A percentile compares a stretch with the other conserved stretches of the same genome.
These are phyloP conservation scores for Drosophila testacea DNA, from an alignment of 2,888 invertebrate genomes.

Conservation along the genomic window DNA sequence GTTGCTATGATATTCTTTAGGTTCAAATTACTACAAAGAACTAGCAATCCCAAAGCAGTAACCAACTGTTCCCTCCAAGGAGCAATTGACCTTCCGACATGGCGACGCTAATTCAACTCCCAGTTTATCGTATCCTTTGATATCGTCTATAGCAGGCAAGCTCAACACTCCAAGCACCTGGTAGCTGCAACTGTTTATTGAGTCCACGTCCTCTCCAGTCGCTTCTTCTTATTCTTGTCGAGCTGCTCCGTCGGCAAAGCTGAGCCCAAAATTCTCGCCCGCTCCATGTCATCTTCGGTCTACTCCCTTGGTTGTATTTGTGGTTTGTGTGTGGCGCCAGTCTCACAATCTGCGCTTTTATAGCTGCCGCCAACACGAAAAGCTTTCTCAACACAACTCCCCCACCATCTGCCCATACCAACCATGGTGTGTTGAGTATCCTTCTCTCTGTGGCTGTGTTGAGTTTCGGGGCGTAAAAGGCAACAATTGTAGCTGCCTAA, in stretches of 20 bases:
- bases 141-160: conserved; percentile 54
- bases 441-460: conserved; percentile 34
- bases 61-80: neutral
- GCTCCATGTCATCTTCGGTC: conserved; percentile 59
- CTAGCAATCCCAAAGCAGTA: conserved; percentile 19
- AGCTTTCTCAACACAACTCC: conserved; percentile 52
- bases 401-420: conserved; percentile 41
- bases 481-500: conserved; percentile 79
- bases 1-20: conserved; percentile 79
- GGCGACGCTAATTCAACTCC: neutral
- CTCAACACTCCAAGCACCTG: conserved; percentile 62
- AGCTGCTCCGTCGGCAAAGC: conserved; percentile 67
- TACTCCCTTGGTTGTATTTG: conserved; percentile 52
- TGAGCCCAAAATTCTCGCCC: conserved; percentile 65
- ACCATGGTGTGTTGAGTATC: conserved; percentile 55
- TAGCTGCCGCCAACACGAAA: conserved; percentile 60
- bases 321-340: conserved; percentile 78
- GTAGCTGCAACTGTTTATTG: conserved; percentile 44
- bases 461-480: conserved; percentile 51
- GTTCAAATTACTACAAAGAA: conserved; percentile 52
- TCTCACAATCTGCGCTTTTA: conserved; percentile 59
- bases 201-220: neutral
- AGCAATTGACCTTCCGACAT: neutral
- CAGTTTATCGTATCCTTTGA: conserved; percentile 51
- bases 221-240: conserved; percentile 15